phyloP scores from a whole-genome alignment of 2,888 invertebrate species.

The Tholera decimalis region DNA sequence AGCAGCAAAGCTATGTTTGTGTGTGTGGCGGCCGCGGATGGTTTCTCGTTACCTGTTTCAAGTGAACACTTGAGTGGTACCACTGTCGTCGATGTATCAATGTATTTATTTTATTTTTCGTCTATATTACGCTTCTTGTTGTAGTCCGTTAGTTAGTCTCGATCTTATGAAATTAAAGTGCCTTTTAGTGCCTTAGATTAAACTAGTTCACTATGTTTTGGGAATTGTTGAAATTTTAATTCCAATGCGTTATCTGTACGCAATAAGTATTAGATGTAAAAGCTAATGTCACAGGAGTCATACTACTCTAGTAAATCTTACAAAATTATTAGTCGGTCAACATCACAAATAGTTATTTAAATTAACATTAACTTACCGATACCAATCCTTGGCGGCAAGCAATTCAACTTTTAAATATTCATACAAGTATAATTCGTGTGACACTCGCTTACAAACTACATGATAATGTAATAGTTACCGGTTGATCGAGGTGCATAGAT shows the following conservation, averaged over 20 bases:
- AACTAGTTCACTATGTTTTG: constrained; percentile 59
- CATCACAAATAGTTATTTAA: constrained; percentile 36
- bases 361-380: constrained; percentile 10
- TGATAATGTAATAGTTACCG: constrained; percentile 73
- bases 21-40: constrained; percentile 56
- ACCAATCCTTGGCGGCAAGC: constrained; percentile 19
- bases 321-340: constrained; percentile 19
- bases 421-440: constrained; percentile 50
- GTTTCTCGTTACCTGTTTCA: constrained; percentile 61
- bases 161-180: constrained; percentile 75
- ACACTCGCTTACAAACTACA: constrained; percentile 47
- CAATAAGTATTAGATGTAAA: constrained; percentile 61
- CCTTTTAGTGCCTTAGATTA: constrained; percentile 80
- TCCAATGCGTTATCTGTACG: constrained; percentile 62
- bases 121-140: constrained; percentile 83
- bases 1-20: constrained; percentile 61
- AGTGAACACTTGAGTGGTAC: constrained; percentile 59
- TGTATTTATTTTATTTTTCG: constrained; percentile 80
- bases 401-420: constrained; percentile 27
- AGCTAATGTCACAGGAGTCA: constrained; percentile 54
- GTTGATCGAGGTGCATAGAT: constrained; percentile 68
- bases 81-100: constrained; percentile 69
- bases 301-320: constrained; percentile 10
- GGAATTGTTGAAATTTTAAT: constrained; percentile 63
- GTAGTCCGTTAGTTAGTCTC: constrained; percentile 79